Evolutionary conservation across 2,113 vertebrate species (phyloP), one percentile per base, ranked within the genome.

Genomic region (Rutilus rutilus): DNA sequence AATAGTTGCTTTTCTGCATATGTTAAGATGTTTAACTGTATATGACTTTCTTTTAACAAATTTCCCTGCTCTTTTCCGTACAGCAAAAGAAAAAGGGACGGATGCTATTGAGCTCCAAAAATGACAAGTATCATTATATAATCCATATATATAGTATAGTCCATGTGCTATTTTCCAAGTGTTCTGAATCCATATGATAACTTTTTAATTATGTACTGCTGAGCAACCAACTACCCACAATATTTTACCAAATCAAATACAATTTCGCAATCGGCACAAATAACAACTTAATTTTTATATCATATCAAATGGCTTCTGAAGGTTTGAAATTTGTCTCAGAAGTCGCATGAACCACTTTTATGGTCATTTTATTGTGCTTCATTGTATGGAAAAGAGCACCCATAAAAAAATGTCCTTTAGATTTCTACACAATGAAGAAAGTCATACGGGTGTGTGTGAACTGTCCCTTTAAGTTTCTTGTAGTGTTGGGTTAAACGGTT

Each of bases 391-490:
- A 71, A n/a, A 45, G 5, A 74, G n/a, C 36, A 74, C 1, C 23
- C 39, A 74, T 6, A 11, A 45, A 45, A 6, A 45, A 23, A 45
- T 47, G 12, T n/a, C 5, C 23, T 45, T 74, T 45, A 47, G 23
- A 47, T 23, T 47, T 74, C 12, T 74, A 15, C 42, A 71, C 33
- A 42, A 23, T 74, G 0, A 45, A 14, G 39, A 25, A 74, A 25
- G 23, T 47, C 23, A 15, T 15, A 15, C 12, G 6, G 71, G 14
- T 47, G 23, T 23, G n/a, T 6, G n/a, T 75, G 71, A 75, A 75
- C 23, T 60, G n/a, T 59, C 36, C 33, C 21, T 78, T 78, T n/a
- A 78, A 52, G 62, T 78, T 75, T 33, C 45, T 64, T 62, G 42
- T 76, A 77, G 39, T 64, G 39, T n/a, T 23, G 23, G 42, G 57